Percentiles rank a stretch among this genome's conserved stretches.
Evolutionary conservation across 2,888 invertebrate genomes (phyloP).

Genomic region (Torymus tubicola): DNA sequence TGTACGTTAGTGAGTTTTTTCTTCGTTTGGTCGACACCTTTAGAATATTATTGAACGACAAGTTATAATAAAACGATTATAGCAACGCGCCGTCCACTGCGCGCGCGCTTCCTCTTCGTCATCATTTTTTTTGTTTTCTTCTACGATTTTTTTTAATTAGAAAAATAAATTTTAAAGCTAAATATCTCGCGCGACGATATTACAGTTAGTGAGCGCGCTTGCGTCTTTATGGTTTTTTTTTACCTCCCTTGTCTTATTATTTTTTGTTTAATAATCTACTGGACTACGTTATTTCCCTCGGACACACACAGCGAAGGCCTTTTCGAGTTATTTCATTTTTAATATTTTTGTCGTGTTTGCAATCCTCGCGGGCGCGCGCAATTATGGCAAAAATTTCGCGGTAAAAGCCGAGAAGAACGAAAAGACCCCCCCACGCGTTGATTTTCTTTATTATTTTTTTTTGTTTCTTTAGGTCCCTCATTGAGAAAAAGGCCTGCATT

Average conservation of each 20-base stretch:
- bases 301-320: constrained; percentile 41
- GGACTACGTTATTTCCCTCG: constrained; percentile 44
- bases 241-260: constrained; percentile 23
- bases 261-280: constrained; percentile 47
- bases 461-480: constrained; percentile 47
- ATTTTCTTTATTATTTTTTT: no score
- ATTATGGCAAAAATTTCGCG: constrained; percentile 19
- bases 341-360: constrained; percentile 3
- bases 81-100: constrained; percentile 12
- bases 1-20: constrained; percentile 52
- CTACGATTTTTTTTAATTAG: constrained; percentile 49
- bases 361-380: not conserved
- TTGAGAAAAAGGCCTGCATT: constrained; percentile 24
- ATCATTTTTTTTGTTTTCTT: constrained; percentile 51
- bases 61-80: constrained; percentile 52
- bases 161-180: constrained; percentile 58
- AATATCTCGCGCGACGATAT: constrained; percentile 20
- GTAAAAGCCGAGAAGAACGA: constrained; percentile 27
- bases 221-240: not conserved
- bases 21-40: constrained; percentile 53
- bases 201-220: constrained; percentile 32
- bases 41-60: constrained; percentile 53
- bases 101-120: constrained; percentile 29
- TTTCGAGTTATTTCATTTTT: constrained; percentile 13
- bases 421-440: constrained; percentile 11